These are phyloP conservation scores for Melieria omissa DNA, from an alignment of 2,888 invertebrate species.

Conservation along the genomic window DNA sequence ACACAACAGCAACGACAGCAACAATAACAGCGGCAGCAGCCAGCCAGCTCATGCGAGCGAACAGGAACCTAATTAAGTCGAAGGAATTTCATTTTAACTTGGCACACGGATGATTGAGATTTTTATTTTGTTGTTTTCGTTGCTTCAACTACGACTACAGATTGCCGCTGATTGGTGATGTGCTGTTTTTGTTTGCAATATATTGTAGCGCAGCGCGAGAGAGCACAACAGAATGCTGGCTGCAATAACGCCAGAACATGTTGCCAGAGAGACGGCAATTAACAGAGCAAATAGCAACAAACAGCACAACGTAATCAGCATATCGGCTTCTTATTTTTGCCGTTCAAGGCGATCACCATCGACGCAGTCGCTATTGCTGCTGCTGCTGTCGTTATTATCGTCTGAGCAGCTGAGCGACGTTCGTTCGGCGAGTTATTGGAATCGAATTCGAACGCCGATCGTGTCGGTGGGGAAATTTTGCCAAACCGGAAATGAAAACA, in stretches of 20 bases:
- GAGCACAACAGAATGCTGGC: constrained; percentile 28
- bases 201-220: background rate
- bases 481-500: constrained; percentile 36
- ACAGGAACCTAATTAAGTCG: constrained; percentile 61
- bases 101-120: constrained; percentile 24
- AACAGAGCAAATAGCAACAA: constrained; percentile 22
- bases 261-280: constrained; percentile 9
- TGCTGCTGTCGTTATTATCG: background rate
- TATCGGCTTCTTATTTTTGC: background rate
- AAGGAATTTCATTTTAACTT: constrained; percentile 55
- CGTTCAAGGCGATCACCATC: constrained; percentile 29
- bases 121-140: constrained; percentile 12
- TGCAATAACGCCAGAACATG: constrained; percentile 16
- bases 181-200: constrained; percentile 3
- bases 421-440: background rate
- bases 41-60: background rate
- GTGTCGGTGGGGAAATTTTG: background rate
- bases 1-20: background rate
- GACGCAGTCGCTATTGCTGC: background rate
- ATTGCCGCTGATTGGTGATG: background rate
- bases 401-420: background rate
- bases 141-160: background rate
- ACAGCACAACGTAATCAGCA: constrained; percentile 20
- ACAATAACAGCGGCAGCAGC: no score
- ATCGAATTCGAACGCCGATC: no score